These are phyloP conservation scores for Lepidurus arcticus DNA, from an alignment of 1,140 invertebrate genomes.

Conservation along the genomic window DNA sequence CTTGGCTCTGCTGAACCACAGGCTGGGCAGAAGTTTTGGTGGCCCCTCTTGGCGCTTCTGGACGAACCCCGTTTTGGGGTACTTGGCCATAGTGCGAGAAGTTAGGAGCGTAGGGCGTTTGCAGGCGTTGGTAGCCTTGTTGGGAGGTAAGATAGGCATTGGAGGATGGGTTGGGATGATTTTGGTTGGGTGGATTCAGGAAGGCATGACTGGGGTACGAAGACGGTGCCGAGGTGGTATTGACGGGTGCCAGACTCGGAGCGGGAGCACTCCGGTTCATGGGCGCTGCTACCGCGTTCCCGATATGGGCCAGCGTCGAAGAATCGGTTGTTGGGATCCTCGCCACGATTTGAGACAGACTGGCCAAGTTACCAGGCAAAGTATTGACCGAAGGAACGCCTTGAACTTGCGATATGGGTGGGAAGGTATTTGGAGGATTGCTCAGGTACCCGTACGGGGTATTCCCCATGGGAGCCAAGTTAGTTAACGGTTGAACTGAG, in stretches of 20 bases:
- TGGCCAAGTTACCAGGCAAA: constrained; percentile 49
- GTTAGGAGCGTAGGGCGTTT: constrained; percentile 49
- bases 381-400: constrained; percentile 35
- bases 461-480: constrained; percentile 55
- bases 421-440: constrained; percentile 6
- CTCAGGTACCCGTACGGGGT: constrained; percentile 33
- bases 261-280: constrained; percentile 29
- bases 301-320: constrained; percentile 33
- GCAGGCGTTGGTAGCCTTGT: constrained; percentile 50
- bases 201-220: constrained; percentile 35
- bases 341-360: constrained; percentile 56
- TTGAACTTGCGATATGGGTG: background rate
- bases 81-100: constrained; percentile 40
- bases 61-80: background rate
- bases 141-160: constrained; percentile 46
- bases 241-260: constrained; percentile 34
- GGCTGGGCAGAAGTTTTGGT: background rate
- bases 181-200: constrained; percentile 33
- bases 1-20: background rate
- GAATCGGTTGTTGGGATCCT: constrained; percentile 48
- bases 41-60: background rate
- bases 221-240: constrained; percentile 33
- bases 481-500: constrained; percentile 47
- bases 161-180: constrained; percentile 26
- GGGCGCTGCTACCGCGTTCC: constrained; percentile 32